Base-by-base conservation (phyloP, 1,140 invertebrate species). In the Cepaea nemoralis region DNA sequence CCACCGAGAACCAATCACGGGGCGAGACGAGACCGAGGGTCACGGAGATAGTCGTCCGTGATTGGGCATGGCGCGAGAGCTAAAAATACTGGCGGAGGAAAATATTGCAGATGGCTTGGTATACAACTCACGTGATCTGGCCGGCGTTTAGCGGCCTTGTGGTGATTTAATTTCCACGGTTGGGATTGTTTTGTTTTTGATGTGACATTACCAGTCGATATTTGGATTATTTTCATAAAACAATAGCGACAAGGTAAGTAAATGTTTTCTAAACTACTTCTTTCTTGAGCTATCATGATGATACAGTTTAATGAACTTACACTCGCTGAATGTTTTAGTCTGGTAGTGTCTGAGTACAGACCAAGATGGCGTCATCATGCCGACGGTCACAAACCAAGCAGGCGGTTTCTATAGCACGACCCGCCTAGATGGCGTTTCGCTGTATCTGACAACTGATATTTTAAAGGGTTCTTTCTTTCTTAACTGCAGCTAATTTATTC, bases 351-450 rank as follows among this genome's bases (percentile, higher is more conserved):
- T 33, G 71, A 74, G 40, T 42, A 35, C 40, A 48, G 71, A 74
- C 71, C 71, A 74, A 74, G 71, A 74, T 74, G 71, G 71, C 71
- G 71, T 74, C 71, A 74, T 74, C 42, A 48, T 10, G 40, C 2
- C 71, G 42, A 48, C 0, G 35, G 35, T 1, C 6, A 8, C 24
- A 27, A n/a, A 69, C 67, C 16, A 42, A 40, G 16, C 37, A 42
- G 67, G 67, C 14, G 67, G 35, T 70, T 70, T 70, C 35, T 40
- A 40, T 39, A 2, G 59, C 59, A 22, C 50, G 50, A 55, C 50
- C 50, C 8, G 50, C 50, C 22, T 45, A 45, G 42, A 45, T 16
- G 42, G 16, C 6, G n/a, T n/a, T n/a, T n/a, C n/a, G n/a, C n/a
- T n/a, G n/a, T n/a, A n/a, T n/a, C n/a, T n/a, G n/a, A n/a, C n/a